Base-by-base conservation (phyloP, 2,113 vertebrate genomes). In the Camelus dromedarius region DNA sequence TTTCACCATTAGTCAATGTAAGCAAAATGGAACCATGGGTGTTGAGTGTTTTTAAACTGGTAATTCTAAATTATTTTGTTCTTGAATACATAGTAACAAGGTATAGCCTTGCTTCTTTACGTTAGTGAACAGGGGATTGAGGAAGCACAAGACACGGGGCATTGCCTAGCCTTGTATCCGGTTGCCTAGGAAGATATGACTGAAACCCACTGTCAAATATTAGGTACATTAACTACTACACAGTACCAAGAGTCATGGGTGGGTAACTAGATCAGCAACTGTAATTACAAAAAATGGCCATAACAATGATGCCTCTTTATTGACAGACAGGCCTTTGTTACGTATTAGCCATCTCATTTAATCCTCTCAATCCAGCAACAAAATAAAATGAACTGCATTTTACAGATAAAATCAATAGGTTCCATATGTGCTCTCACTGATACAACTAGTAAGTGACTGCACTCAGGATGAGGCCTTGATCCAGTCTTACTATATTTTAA, bases 31-130 rank as follows among this genome's bases (percentile, higher is more conserved):
- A 93, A 4, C 38, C 46, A 8, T 67, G 52, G 73, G 24, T 93
- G 83, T 67, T 35, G 19, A 8, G 26, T 95, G 30, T 42, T 46
- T 50, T 70, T 83, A 95, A 89, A 6, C 30, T 72, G 18, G 62
- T 72, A 93, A 52, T 2, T 84, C 9, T 48, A 87, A 87, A 89
- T 92, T 83, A 89, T 93, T 92, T 90, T 91, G 35, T 18, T 52
- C 8, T 96, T 90, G 89, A 56, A 50, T 79, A 56, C 6, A 79
- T 11, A 42, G 15, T 13, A 52, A 35, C 5, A 76, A 42, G 32
- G 4, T 58, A 1, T 20, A 69, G 5, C 19, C 77, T 91, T 92
- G 42, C 15, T 62, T 91, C 38, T 95, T 91, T 64, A 66, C 4
- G 28, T 28, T 28, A 91, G 4, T 84, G 66, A 81, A 52, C 0